Base-by-base conservation (phyloP, 1,140 invertebrate species). In the Zeugodacus cucurbitae region DNA sequence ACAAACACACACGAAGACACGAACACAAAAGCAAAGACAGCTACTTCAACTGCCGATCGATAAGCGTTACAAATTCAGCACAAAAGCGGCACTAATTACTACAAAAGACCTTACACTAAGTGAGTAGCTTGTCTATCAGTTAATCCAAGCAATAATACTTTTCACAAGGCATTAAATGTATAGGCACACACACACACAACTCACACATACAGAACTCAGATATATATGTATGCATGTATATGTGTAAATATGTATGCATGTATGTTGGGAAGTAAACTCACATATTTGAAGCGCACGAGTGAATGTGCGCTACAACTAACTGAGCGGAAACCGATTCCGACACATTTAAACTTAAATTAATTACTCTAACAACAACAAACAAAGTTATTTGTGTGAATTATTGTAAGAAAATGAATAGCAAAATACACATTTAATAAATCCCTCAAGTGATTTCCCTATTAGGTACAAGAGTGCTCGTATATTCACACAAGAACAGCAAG, bases 271-370 rank as follows among this genome's bases (percentile, higher is more conserved):
- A 11, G n/a, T 62, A 62, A 62, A 62, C 59, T 14, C 26, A 62
- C 10, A 54, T 20, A 62, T 62, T 82, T n/a, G 44, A 26, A 48
- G 37, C 37, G 41, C 74, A 82, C 8, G 37, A 78, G 37, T 29
- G n/a, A 78, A 44, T 44, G 37, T 78, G 64, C 17, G 37, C 74
- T 48, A 29, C 7, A 41, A 29, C 74, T 54, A 82, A 82, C 37
- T 82, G 74, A 82, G 41, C 74, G 74, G 74, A 82, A 82, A 82
- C 74, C 74, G 41, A 82, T 82, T 29, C 74, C 74, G 74, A 82
- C 74, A 82, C 74, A 82, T 82, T 82, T 82, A 82, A 82, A 82
- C 74, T 82, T 82, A 82, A 82, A 82, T 82, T 82, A 82, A 82
- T 82, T 82, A 82, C 74, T 82, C 41, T 26, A 82, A 82, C 74